phyloP scores from a whole-genome alignment of 1,140 invertebrate species.

The Papilio polytes region DNA sequence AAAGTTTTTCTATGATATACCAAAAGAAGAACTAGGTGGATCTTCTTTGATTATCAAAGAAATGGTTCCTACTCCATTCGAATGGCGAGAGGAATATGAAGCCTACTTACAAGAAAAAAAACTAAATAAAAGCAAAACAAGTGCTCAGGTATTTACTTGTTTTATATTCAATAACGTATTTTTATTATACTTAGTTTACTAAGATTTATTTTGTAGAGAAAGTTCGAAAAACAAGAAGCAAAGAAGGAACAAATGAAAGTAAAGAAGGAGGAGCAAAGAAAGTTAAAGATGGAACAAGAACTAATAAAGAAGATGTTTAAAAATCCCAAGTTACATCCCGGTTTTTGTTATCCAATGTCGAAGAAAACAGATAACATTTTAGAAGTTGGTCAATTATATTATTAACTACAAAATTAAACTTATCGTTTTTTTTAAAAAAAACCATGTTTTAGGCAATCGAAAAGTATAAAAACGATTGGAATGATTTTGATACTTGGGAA shows the following conservation, averaged over 20 bases:
- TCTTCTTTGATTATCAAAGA: constrained; percentile 56
- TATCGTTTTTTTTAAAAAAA: too few relatives aligned
- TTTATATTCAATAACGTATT: not conserved
- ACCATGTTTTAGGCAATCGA: constrained; percentile 50
- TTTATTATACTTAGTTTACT: not conserved
- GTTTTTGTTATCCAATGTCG: constrained; percentile 61
- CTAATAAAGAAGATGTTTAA: constrained; percentile 69
- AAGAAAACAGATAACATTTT: constrained; percentile 54
- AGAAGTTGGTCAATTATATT: constrained; percentile 46
- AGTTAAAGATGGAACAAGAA: constrained; percentile 58
- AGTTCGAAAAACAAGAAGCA: constrained; percentile 56
- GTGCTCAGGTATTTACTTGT: constrained; percentile 51
- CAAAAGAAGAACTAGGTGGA: constrained; percentile 59
- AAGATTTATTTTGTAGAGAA: constrained; percentile 45
- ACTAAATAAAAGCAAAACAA: constrained; percentile 63
- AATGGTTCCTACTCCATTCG: constrained; percentile 56
- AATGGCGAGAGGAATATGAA: constrained; percentile 64
- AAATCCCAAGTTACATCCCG: constrained; percentile 68
- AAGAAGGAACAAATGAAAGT: constrained; percentile 52
- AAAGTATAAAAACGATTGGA: constrained; percentile 58
- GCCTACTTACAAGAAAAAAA: constrained; percentile 52
- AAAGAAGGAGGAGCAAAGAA: constrained; percentile 56
- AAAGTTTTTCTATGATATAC: constrained; percentile 61
- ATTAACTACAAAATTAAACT: not conserved
- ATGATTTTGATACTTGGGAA: constrained; percentile 51